Evolutionary conservation across 2,888 invertebrate species (phyloP), one percentile per base, ranked within the genome.

Genomic region (Stenichneumon culpator): DNA sequence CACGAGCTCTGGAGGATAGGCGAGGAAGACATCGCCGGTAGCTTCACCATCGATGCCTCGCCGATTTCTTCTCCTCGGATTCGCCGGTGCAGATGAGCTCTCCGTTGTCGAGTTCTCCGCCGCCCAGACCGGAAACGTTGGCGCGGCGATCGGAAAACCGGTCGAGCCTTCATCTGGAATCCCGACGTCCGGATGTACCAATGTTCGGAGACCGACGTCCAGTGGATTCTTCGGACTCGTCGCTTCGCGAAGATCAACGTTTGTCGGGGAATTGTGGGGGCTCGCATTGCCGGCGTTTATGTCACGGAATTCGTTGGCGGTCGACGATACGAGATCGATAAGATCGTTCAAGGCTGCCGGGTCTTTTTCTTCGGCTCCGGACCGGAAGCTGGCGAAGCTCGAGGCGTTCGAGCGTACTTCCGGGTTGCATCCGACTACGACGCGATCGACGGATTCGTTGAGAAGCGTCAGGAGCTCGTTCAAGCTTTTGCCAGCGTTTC

Each of bases 371-470:
- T 86, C 85, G 19, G 50, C 32, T 14, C 25, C 54, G n/a, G 82
- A 80, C n/a, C 72, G 82, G n/a, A 80, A 82, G 57, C 72, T 80
- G 22, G 60, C 79, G 32, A 80, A 83, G 47, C 80, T 86, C 44
- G 82, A 79, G 2, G 68, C 47, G 67, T 65, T 65, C 6, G 77
- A 73, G 5, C 47, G 39, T 16, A 68, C n/a, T 39, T 60, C 36
- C 25, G 73, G 22, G 1, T 54, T 79, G 22, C 19, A n/a, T 4
- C 25, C 74, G 22, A 72, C 32, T 0, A 73, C 78, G 14, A 68
- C 78, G 6, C 80, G 80, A 69, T 83, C 86, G 36, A 80, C 80
- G 50, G 82, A 86, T 11, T 86, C 80, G 68, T 80, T 80, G 19
- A 86, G 36, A 19, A 78, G 25, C 47, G 11, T 80, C 69, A 86